Base-by-base conservation (phyloP, 2,888 invertebrate genomes). In the Agrotis segetum region DNA sequence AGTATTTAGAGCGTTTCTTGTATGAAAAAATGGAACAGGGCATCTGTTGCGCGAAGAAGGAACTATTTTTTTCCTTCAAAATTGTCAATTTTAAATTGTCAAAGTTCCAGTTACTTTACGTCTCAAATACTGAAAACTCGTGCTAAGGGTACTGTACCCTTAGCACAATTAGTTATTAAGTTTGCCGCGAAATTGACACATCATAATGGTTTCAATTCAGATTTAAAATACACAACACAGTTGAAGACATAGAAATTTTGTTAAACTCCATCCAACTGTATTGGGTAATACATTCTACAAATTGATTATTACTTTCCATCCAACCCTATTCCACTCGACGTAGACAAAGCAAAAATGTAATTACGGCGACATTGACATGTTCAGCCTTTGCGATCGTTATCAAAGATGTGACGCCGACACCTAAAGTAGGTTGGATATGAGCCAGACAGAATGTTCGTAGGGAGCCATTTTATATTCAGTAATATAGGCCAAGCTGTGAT, bases 341-440 rank as follows among this genome's bases (percentile, higher is more conserved):
- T 17, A 63, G 44, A 79, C 29, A 63, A 49, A 78, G 17, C n/a
- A 24, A 72, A 71, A 72, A 78, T 78, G 61, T 72, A 62, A 74
- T 78, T 78, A 78, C 61, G 24, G 19, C n/a, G 24, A 61, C 56
- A 77, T 58, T 74, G 61, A 78, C 61, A 50, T 34, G 24, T 70
- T 63, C 59, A 67, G 60, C 24, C 24, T n/a, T 53, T 52, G 14
- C 44, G 40, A 79, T 62, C 63, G 64, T 79, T 73, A 64, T 73
- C 58, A 21, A 53, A 47, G 21, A 55, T 55, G 40, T 47, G 59
- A 53, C 71, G 59, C 17, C 40, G 4, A 59, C 77, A 50, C 34
- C n/a, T 47, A 21, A 55, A 46, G 46, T 58, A 50, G 53, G 49
- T 49, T 49, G 49, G 46, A 71, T 78, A 55, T 77, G 49, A 55